Percentiles rank a stretch among this genome's conserved stretches.
Conservation (phyloP, 1,140 invertebrate genomes). For the Macrobrachium rosenbergii region DNA sequence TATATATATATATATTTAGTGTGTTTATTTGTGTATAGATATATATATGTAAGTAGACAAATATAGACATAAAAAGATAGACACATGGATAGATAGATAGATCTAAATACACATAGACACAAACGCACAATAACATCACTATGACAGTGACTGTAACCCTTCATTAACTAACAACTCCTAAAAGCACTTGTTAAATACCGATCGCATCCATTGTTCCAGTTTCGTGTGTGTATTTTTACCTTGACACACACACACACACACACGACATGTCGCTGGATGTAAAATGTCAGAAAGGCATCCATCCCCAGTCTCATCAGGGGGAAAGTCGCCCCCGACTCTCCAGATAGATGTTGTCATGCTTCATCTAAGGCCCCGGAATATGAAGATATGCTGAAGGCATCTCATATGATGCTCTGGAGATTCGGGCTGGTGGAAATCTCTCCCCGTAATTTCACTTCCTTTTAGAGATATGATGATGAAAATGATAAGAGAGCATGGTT, state of each 20-base stretch:
- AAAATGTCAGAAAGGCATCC: background rate
- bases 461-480: background rate
- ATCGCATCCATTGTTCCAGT: too few species aligned
- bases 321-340: too few species aligned
- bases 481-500: background rate
- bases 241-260: background rate
- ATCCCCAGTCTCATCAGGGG: too few species aligned
- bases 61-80: background rate
- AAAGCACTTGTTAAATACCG: too few species aligned
- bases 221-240: background rate
- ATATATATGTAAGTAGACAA: background rate
- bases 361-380: too few species aligned
- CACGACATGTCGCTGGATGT: background rate
- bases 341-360: too few species aligned
- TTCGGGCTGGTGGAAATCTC: too few species aligned
- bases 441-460: background rate
- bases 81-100: background rate
- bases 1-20: background rate
- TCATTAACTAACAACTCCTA: too few species aligned
- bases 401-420: too few species aligned
- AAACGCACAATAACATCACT: background rate
- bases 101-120: background rate
- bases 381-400: too few species aligned
- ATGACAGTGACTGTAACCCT: background rate
- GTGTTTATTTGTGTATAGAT: too few species aligned